Evolutionary conservation across 2,113 vertebrate genomes (phyloP), one percentile per base, ranked within the genome.

Genomic region (Ptychochromis oligacanthus): DNA sequence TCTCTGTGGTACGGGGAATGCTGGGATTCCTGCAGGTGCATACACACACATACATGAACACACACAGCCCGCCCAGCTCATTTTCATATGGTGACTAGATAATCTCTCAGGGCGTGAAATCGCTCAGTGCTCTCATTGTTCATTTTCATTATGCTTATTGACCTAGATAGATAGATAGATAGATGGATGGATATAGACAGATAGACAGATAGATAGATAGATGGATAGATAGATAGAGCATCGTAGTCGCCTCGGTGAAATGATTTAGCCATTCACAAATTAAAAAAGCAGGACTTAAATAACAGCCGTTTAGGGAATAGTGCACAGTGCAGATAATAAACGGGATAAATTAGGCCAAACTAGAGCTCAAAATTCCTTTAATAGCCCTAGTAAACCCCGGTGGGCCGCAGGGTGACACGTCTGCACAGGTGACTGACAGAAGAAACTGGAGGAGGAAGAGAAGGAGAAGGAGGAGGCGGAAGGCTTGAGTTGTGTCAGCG

Each of bases 191-290:
- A 86, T 56, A 85, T 60, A 80, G 87, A 85, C 60, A 56, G 80
- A 82, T 52, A 60, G 77, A 87, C 17, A 75, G 80, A 83, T 26
- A 62, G 81, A 80, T 26, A 79, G 80, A 86, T n/a, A 65, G 75
- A 89, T 36, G 40, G 82, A 87, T 26, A 60, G 65, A 82, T n/a
- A 64, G 79, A 82, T 18, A 24, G 46, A 31, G 28, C 38, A 75
- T 64, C 61, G 74, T 24, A 58, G 0, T 60, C 61, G 88, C 86
- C 72, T 87, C 81, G 90, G 89, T 90, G 87, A 90, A 60, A 89
- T 85, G 77, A 85, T 90, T 88, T 86, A 88, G 76, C 85, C 82
- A 90, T 91, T 92, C 52, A 90, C 72, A 88, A 91, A 93, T 91
- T 90, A 89, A 94, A 93, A 93, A 89, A 36, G 59, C 78, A 88